A percentile compares a stretch with the other conserved stretches of the same genome.
These are phyloP conservation scores for Lytechinus pictus DNA, from an alignment of 35 echinoderm and acorn worm genomes.

Conservation along the genomic window DNA sequence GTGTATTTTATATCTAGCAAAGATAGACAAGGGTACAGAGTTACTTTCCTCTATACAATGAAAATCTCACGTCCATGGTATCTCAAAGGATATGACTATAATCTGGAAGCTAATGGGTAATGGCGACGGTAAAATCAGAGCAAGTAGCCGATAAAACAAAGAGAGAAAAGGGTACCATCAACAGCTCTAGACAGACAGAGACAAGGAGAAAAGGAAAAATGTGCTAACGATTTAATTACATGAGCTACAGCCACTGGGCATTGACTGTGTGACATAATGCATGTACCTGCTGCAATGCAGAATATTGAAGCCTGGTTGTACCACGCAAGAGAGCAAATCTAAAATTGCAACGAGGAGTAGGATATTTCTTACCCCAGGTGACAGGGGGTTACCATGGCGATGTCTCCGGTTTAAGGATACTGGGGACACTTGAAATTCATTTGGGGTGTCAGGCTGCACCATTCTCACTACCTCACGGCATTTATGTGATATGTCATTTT, in stretches of 20 bases:
- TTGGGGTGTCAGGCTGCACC: neutral
- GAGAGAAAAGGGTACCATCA: neutral
- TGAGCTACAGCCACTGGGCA: neutral
- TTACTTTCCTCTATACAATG: neutral
- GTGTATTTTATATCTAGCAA: neutral
- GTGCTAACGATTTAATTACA: constrained; percentile 41
- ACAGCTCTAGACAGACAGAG: neutral
- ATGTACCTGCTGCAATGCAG: neutral
- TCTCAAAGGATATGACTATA: constrained; percentile 6
- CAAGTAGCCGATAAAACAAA: neutral
- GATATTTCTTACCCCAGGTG: constrained; percentile 32
- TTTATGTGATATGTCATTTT: neutral
- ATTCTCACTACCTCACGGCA: neutral
- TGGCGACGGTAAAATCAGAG: neutral
- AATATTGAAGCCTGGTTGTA: neutral
- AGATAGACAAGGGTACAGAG: neutral
- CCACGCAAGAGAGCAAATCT: neutral
- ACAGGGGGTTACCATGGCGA: constrained; percentile 11
- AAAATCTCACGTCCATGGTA: neutral
- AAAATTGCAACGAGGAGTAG: neutral
- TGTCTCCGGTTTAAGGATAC: constrained; percentile 26
- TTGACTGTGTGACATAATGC: constrained; percentile 13
- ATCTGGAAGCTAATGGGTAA: neutral
- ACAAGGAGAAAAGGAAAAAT: neutral
- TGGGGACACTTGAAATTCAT: constrained; percentile 22